Percentiles rank a stretch among this genome's conserved stretches.
phyloP scores from a whole-genome alignment of 2,113 vertebrate genomes.

The Pituophis catenifer region DNA sequence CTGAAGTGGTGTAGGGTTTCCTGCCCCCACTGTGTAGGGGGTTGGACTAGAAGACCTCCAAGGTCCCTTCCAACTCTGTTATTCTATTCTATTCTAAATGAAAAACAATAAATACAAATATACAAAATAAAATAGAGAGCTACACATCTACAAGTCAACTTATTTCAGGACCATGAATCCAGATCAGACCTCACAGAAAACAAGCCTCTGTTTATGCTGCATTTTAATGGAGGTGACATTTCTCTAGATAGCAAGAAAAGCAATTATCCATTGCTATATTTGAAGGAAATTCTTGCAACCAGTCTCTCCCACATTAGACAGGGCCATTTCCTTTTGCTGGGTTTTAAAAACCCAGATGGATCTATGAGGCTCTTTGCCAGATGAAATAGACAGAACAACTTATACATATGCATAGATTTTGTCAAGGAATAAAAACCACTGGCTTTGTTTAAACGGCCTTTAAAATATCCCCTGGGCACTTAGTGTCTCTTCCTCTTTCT shows the following conservation, averaged over 20 bases:
- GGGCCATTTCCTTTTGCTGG: neutral
- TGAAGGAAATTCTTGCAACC: neutral
- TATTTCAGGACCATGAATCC: neutral
- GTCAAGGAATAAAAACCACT: neutral
- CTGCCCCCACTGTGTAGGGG: too few species aligned
- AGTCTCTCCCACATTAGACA: neutral
- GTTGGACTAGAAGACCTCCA: too few species aligned
- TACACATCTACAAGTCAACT: neutral
- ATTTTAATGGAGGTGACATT: neutral
- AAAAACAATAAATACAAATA: neutral
- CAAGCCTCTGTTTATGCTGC: neutral
- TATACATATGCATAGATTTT: neutral
- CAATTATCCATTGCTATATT: neutral
- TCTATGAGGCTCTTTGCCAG: neutral
- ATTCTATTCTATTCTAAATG: neutral
- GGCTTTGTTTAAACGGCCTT: neutral
- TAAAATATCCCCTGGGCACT: neutral
- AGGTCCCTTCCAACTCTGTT: too few species aligned
- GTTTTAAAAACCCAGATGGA: neutral
- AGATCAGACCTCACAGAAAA: neutral
- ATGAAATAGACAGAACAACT: neutral
- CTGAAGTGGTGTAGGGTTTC: too few species aligned
- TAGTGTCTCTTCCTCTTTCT: constrained; percentile 44
- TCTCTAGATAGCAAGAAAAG: neutral
- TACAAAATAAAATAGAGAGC: neutral